Evolutionary conservation across 2,888 invertebrate genomes (phyloP), one percentile per base, ranked within the genome.

Genomic region (Allolobophora icterica): DNA sequence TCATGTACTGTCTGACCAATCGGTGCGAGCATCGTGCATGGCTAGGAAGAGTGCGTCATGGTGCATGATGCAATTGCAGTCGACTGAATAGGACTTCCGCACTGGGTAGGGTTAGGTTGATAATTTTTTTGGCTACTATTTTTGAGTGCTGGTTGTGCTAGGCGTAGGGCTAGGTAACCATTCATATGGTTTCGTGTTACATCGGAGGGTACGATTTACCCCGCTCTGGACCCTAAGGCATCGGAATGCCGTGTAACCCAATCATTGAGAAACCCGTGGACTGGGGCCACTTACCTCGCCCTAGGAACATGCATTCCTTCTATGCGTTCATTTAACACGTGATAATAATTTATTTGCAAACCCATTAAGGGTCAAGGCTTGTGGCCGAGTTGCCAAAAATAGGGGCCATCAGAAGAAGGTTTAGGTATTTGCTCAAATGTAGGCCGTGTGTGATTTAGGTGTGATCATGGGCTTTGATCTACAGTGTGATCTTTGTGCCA

Each of bases 261-360:
- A 71, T n/a, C 71, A 13, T 30, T 30, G 30, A n/a, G n/a, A 71
- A n/a, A n/a, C n/a, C 30, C 8, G 8, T 71, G 71, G n/a, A n/a
- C 71, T 71, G 71, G 71, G n/a, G n/a, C 71, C 3, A 71, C n/a
- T 71, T n/a, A 5, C n/a, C 71, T 71, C 30, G 8, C 30, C 17
- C 1, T 6, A 8, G 71, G 71, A 71, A 11, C 71, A n/a, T n/a
- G 11, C 71, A 71, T 71, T 71, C 71, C 71, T 6, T n/a, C 71
- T 30, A n/a, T n/a, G 8, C n/a, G n/a, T 71, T n/a, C 71, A n/a
- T 71, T 71, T 71, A 71, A 71, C 71, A 71, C 71, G 8, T 52
- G 52, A 19, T 71, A 71, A 71, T 71, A 71, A 71, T 71, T 71
- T 71, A 71, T 71, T 71, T 71, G 71, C 71, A 71, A n/a, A 71